These are phyloP conservation scores for Amphiprion clarkii DNA, from an alignment of 2,797 vertebrate species.

Conservation along the genomic window DNA sequence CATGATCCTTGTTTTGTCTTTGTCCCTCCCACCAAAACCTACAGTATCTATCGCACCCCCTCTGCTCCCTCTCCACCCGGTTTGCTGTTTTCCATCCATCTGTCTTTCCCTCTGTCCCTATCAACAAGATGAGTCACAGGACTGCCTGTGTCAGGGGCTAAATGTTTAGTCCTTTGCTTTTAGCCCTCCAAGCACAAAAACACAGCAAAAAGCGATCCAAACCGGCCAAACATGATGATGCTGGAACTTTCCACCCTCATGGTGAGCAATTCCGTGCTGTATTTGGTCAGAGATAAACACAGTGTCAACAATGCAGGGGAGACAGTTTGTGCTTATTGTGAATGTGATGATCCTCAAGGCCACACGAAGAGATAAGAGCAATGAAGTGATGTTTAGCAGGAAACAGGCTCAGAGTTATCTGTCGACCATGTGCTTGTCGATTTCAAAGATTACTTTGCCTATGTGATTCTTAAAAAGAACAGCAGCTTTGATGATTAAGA, in stretches of 20 bases:
- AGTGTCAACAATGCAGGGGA: constrained; percentile 65
- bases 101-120: constrained; percentile 70
- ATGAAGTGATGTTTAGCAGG: constrained; percentile 27
- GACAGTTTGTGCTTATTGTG: constrained; percentile 68
- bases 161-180: constrained; percentile 92
- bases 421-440: constrained; percentile 35
- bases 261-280: constrained; percentile 46
- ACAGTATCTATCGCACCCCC: constrained; percentile 63
- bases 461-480: constrained; percentile 14
- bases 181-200: constrained; percentile 73
- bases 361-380: constrained; percentile 65
- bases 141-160: constrained; percentile 76
- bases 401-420: constrained; percentile 36
- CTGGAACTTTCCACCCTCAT: constrained; percentile 79
- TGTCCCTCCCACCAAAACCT: constrained; percentile 83
- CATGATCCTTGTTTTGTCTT: constrained; percentile 73
- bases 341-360: constrained; percentile 64
- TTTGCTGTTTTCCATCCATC: constrained; percentile 80
- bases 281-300: constrained; percentile 74
- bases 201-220: constrained; percentile 42
- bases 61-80: constrained; percentile 33
- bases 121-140: constrained; percentile 82
- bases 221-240: constrained; percentile 70
- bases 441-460: constrained; percentile 37
- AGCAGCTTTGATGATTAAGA: constrained; percentile 12